These are phyloP conservation scores for Miltochrista miniata DNA, from an alignment of 2,888 invertebrate species.

Conservation along the genomic window DNA sequence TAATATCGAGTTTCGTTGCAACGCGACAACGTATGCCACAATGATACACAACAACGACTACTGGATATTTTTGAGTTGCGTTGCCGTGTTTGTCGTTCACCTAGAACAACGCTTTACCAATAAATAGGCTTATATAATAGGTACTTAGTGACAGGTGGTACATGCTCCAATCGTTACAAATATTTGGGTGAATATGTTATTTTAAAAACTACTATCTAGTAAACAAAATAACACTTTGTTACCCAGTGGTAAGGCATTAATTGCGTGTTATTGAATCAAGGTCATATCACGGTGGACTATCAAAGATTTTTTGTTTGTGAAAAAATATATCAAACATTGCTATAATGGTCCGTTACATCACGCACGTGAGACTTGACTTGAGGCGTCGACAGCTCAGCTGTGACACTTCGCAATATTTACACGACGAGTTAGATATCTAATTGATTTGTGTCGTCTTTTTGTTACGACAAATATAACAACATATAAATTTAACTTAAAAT, in stretches of 20 bases:
- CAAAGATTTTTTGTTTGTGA: constrained; percentile 19
- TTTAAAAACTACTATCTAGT: constrained; percentile 1
- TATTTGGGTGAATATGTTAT: constrained; percentile 5
- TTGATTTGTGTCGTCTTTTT: not conserved
- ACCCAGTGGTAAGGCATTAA: not conserved
- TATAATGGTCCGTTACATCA: constrained; percentile 32
- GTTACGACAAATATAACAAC: constrained; percentile 13
- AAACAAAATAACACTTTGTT: not conserved
- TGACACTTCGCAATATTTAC: constrained; percentile 17
- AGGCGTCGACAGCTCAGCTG: constrained; percentile 21
- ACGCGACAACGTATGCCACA: too few species aligned
- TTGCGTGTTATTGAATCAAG: not conserved
- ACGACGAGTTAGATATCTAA: constrained; percentile 6
- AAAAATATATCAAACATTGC: constrained; percentile 20
- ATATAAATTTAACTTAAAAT: constrained; percentile 17
- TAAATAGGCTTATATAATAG: too few species aligned
- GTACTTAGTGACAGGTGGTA: not conserved
- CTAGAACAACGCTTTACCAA: too few species aligned
- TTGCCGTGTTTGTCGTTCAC: too few species aligned
- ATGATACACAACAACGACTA: too few species aligned
- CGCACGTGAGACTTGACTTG: constrained; percentile 12
- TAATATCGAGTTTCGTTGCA: too few species aligned
- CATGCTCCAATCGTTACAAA: not conserved
- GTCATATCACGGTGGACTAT: not conserved
- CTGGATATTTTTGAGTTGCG: too few species aligned